Conservation (phyloP, 1,140 invertebrate genomes). For the Bombyx mori region DNA sequence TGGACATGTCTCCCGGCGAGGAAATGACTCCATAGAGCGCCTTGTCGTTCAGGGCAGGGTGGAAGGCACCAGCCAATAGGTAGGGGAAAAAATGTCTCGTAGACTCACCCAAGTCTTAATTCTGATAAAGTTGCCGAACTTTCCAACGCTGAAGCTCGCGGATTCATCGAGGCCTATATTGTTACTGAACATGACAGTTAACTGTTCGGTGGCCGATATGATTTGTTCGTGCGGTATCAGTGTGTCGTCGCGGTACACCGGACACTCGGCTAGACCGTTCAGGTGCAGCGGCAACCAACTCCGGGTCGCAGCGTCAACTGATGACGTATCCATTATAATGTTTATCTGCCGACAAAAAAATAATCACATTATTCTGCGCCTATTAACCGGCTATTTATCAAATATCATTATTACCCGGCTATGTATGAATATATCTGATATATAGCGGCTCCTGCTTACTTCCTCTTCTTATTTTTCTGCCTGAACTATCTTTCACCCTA, state of each 20-base stretch:
- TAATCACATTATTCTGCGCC: too few relatives aligned
- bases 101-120: constrained; percentile 36
- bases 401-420: neutral
- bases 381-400: neutral
- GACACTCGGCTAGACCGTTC: constrained; percentile 79
- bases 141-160: constrained; percentile 45
- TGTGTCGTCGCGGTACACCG: constrained; percentile 72
- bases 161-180: constrained; percentile 74
- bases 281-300: constrained; percentile 81
- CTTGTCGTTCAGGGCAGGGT: too few relatives aligned
- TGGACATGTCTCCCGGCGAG: too few relatives aligned
- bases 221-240: constrained; percentile 80
- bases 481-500: too few relatives aligned
- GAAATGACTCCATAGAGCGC: too few relatives aligned
- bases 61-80: too few relatives aligned
- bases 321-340: constrained; percentile 80
- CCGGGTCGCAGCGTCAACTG: constrained; percentile 73
- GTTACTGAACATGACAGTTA: constrained; percentile 75
- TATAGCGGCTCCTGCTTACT: too few relatives aligned
- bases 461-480: too few relatives aligned
- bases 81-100: too few relatives aligned
- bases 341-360: constrained; percentile 33
- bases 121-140: constrained; percentile 41
- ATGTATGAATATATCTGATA: too few relatives aligned
- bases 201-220: constrained; percentile 81